A percentile compares a stretch with the other conserved stretches of the same genome.
Conservation (phyloP, 2,888 invertebrate genomes). For the Seira musarum region DNA sequence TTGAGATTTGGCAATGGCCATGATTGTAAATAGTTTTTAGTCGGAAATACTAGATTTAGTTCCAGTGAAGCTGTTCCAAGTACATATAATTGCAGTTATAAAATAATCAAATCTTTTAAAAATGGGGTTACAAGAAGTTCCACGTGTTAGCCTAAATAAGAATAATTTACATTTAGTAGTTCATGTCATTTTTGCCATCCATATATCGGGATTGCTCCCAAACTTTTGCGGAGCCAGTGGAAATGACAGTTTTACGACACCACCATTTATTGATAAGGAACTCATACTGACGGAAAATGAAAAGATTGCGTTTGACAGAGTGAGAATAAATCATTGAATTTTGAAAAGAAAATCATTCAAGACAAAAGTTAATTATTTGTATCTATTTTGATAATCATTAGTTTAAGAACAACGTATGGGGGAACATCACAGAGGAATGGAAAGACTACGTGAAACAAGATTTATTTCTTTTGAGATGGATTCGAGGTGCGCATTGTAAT, state of each 20-base stretch:
- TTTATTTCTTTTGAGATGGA: slow-evolving; percentile 24
- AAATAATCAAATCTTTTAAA: too few relatives aligned
- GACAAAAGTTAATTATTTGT: neutral
- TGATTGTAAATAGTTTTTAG: too few relatives aligned
- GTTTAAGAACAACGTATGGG: slow-evolving; percentile 16
- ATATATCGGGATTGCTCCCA: neutral
- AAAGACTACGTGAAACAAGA: slow-evolving; percentile 18
- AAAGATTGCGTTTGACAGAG: slow-evolving; percentile 31
- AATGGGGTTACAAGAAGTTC: too few relatives aligned
- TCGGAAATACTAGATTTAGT: too few relatives aligned
- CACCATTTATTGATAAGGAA: slow-evolving; percentile 13
- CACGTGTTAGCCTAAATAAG: too few relatives aligned
- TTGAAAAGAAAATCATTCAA: neutral
- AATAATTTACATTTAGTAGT: too few relatives aligned
- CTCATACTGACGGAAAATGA: slow-evolving; percentile 18
- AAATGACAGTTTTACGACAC: too few relatives aligned
- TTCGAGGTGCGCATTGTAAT: slow-evolving; percentile 13
- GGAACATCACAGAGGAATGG: slow-evolving; percentile 18
- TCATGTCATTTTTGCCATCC: too few relatives aligned
- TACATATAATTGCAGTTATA: too few relatives aligned
- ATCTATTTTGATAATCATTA: neutral
- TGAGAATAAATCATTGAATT: slow-evolving; percentile 4
- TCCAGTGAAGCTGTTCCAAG: too few relatives aligned
- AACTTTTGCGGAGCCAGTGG: neutral
- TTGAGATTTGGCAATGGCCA: too few relatives aligned